Conservation (phyloP, 2,113 vertebrate species). For the Scophthalmus maximus region DNA sequence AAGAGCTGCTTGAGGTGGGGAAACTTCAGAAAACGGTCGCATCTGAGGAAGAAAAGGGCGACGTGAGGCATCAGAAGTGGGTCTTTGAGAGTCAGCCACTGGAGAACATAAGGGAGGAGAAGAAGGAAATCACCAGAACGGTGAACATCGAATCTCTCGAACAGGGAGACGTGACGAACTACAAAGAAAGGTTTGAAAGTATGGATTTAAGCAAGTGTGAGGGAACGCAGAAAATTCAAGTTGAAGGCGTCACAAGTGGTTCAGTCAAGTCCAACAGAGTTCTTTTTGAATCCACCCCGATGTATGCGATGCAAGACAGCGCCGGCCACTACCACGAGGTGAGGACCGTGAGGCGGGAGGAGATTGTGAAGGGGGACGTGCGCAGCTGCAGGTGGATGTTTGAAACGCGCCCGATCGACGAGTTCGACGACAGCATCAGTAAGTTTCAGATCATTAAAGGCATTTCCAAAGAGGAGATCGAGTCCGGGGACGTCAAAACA, state of each 20-base stretch:
- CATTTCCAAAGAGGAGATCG: constrained; percentile 92
- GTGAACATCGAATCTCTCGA: constrained; percentile 89
- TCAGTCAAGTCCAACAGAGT: constrained; percentile 88
- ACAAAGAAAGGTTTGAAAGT: constrained; percentile 88
- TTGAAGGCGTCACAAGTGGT: constrained; percentile 89
- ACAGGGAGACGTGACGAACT: constrained; percentile 88
- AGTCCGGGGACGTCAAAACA: constrained; percentile 92
- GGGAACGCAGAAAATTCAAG: constrained; percentile 86
- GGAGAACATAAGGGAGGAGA: constrained; percentile 89
- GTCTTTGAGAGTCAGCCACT: constrained; percentile 92
- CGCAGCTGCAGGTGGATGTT: constrained; percentile 93
- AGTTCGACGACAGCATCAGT: constrained; percentile 90
- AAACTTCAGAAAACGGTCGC: constrained; percentile 86
- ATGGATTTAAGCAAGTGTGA: constrained; percentile 88
- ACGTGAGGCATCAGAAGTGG: constrained; percentile 92
- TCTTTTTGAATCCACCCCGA: constrained; percentile 90
- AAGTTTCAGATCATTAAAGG: constrained; percentile 93
- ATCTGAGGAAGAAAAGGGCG: constrained; percentile 90
- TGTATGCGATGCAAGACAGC: constrained; percentile 92
- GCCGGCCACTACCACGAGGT: constrained; percentile 92
- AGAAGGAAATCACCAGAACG: constrained; percentile 84
- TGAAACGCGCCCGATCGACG: constrained; percentile 92
- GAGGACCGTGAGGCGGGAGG: constrained; percentile 91
- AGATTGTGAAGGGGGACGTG: constrained; percentile 91
- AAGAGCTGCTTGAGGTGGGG: constrained; percentile 86